Conservation (phyloP, 92 coral and sea anemone genomes). For the Parazoanthus atlanticus region DNA sequence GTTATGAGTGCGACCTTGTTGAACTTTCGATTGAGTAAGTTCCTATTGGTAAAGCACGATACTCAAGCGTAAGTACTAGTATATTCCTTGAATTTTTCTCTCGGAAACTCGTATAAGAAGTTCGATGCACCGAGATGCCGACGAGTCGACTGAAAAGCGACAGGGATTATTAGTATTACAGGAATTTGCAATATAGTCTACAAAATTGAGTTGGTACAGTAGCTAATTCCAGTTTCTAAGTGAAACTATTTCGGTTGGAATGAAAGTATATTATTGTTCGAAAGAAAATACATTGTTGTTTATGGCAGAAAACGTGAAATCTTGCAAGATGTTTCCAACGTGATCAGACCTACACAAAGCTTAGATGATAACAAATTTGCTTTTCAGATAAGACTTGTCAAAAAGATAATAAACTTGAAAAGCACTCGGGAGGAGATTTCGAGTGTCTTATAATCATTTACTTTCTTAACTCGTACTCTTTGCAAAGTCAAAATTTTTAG, state of each 20-base stretch:
- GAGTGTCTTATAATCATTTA: conserved; percentile 27
- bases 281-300: background rate
- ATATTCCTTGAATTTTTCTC: conserved; percentile 8
- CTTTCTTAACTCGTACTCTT: conserved; percentile 35
- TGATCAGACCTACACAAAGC: conserved; percentile 28
- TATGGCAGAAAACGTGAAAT: background rate
- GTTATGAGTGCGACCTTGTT: conserved; percentile 17
- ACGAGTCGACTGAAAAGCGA: background rate
- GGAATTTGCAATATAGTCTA: background rate
- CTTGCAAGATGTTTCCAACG: conserved; percentile 6
- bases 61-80: background rate
- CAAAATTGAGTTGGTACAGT: background rate
- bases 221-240: background rate
- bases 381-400: conserved; percentile 45
- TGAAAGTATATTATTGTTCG: background rate
- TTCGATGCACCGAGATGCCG: background rate
- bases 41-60: conserved; percentile 24
- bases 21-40: conserved; percentile 35
- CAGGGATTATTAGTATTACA: background rate
- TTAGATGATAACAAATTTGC: conserved; percentile 21
- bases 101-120: background rate
- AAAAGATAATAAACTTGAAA: conserved; percentile 46
- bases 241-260: background rate
- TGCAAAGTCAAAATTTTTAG: conserved; percentile 35
- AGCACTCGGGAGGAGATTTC: conserved; percentile 35